Conservation (phyloP, 2,888 invertebrate species). For the Ischnus inquisitorius region DNA sequence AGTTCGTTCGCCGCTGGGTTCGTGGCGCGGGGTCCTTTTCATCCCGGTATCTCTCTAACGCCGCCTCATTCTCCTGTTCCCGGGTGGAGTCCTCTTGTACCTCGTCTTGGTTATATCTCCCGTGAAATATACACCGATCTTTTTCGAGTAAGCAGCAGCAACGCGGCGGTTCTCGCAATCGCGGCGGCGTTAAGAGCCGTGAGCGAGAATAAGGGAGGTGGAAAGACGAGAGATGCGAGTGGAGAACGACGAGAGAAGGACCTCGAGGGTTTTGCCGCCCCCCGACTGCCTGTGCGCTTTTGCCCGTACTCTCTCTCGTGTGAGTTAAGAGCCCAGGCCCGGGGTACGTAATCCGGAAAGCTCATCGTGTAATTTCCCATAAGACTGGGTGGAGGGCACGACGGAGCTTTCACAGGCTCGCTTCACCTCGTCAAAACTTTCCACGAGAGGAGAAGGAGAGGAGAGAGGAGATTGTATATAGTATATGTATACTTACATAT, state of each 20-base stretch:
- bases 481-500: background rate
- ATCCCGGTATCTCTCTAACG: slow-evolving; percentile 17
- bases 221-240: background rate
- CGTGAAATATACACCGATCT: slow-evolving; percentile 58
- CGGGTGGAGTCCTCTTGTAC: slow-evolving; percentile 4
- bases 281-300: slow-evolving; percentile 34
- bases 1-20: background rate
- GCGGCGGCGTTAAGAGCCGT: slow-evolving; percentile 64
- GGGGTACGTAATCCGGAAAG: slow-evolving; percentile 72
- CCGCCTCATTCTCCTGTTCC: slow-evolving; percentile 7
- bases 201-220: slow-evolving; percentile 11
- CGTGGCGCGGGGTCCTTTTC: slow-evolving; percentile 17
- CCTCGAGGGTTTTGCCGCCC: slow-evolving; percentile 17
- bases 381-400: slow-evolving; percentile 74
- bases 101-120: slow-evolving; percentile 17
- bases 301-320: slow-evolving; percentile 60
- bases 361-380: slow-evolving; percentile 83
- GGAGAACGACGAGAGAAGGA: slow-evolving; percentile 16
- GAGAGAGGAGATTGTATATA: background rate
- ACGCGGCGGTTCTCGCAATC: slow-evolving; percentile 62
- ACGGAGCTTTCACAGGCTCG: slow-evolving; percentile 59
- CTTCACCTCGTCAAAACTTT: slow-evolving; percentile 71
- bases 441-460: slow-evolving; percentile 31
- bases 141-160: slow-evolving; percentile 35
- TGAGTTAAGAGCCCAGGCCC: slow-evolving; percentile 67